These are phyloP conservation scores for Noctua fimbriata DNA, from an alignment of 2,888 invertebrate genomes.

Conservation along the genomic window DNA sequence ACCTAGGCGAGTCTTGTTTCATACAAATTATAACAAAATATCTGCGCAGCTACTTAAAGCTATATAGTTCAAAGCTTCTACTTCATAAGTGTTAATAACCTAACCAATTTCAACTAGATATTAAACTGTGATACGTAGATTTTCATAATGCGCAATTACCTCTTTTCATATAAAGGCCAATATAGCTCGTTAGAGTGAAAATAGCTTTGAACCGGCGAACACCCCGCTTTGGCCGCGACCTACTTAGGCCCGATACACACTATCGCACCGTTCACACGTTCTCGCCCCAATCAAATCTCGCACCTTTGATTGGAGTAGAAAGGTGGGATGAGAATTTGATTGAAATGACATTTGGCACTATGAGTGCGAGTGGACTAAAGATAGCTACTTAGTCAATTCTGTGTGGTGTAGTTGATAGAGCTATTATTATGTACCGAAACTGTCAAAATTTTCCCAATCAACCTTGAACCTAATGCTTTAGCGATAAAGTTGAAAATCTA, in stretches of 20 bases:
- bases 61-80: background rate
- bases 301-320: constrained; percentile 48
- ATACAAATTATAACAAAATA: background rate
- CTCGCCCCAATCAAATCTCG: constrained; percentile 53
- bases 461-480: too few species aligned
- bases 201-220: constrained; percentile 53
- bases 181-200: constrained; percentile 64
- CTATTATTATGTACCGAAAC: background rate
- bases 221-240: constrained; percentile 58
- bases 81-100: constrained; percentile 1
- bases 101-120: constrained; percentile 45
- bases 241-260: constrained; percentile 60
- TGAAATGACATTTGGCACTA: constrained; percentile 35
- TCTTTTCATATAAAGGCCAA: constrained; percentile 57
- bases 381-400: background rate
- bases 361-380: background rate
- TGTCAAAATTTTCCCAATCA: too few species aligned
- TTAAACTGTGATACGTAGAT: constrained; percentile 51
- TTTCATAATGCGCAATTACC: constrained; percentile 66
- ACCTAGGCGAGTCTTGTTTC: background rate
- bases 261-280: constrained; percentile 43
- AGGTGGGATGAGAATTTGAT: constrained; percentile 29
- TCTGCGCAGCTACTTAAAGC: background rate
- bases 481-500: too few species aligned
- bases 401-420: background rate